phyloP scores from a whole-genome alignment of 1,140 invertebrate species.

The Hylaeus volcanicus region DNA sequence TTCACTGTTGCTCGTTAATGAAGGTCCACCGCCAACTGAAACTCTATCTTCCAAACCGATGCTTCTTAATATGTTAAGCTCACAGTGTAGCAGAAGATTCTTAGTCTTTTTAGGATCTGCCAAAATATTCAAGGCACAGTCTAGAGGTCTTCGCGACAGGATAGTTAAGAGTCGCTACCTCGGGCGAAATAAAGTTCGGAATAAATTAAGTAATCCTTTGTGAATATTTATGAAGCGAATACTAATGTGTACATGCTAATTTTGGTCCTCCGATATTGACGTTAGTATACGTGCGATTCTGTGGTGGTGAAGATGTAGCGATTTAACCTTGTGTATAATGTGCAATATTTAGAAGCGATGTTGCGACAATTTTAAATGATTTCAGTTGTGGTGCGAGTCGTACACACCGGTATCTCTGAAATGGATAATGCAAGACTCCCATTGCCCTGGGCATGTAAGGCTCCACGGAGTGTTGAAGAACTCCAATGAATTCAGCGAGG shows the following conservation, averaged over 20 bases:
- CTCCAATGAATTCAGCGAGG: conserved; percentile 90
- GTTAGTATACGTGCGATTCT: too few relatives aligned
- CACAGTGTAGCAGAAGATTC: too few relatives aligned
- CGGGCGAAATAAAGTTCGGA: not conserved
- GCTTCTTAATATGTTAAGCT: too few relatives aligned
- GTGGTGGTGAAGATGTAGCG: not conserved
- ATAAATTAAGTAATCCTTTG: not conserved
- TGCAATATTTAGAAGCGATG: too few relatives aligned
- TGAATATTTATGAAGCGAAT: not conserved
- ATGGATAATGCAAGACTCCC: conserved; percentile 86
- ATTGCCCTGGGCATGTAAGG: conserved; percentile 88
- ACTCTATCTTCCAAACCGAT: too few relatives aligned
- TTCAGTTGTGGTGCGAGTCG: conserved; percentile 90
- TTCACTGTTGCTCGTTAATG: not conserved
- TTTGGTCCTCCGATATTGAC: too few relatives aligned
- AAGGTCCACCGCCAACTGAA: too few relatives aligned
- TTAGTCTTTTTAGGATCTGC: too few relatives aligned
- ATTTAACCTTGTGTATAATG: not conserved
- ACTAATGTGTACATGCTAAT: too few relatives aligned
- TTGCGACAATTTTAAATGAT: conserved; percentile 17
- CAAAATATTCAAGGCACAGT: too few relatives aligned
- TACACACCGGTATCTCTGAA: conserved; percentile 84
- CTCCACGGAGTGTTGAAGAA: conserved; percentile 92
- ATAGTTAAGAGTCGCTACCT: not conserved
- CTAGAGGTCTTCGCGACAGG: too few relatives aligned